Base-by-base conservation (phyloP, 2,113 vertebrate genomes). In the Seriola quinqueradiata region DNA sequence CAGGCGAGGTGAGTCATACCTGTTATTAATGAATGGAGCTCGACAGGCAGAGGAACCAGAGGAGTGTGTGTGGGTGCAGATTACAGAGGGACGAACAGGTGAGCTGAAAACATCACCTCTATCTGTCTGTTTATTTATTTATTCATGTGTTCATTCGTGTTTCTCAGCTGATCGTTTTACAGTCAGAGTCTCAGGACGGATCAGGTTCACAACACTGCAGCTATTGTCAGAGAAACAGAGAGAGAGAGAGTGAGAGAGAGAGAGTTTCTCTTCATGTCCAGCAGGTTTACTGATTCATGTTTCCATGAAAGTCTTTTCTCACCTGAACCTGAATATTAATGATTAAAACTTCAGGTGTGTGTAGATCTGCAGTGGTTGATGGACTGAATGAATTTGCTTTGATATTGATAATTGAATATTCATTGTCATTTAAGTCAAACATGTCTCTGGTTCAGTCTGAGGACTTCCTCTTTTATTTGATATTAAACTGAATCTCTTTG, bases 121-220 rank as follows among this genome's bases (percentile, higher is more conserved):
- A 28, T 28, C 28, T 28, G 28, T 28, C 28, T 28, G 28, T 28
- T 28, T 19, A 3, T 57, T 57, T 12, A 16, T 75, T 40, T 36
- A 32, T 46, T 11, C 34, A 21, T 40, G 42, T 32, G 8, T 66
- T 72, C 16, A 21, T 44, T 34, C 16, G 54, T 55, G n/a, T 61
- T 38, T 81, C 63, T 77, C 71, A 75, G 84, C 89, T 69, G 85
- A 82, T 84, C 25, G 4, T 19, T 25, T 85, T 83, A 25, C 63
- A 75, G 74, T 1, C 4, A 0, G 32, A 19, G 25, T 79, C 87
- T n/a, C 64, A 0, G 34, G 17, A 5, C 23, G n/a, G 84, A 40
- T 72, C 85, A 71, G 73, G 61, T 70, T 9, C 3, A 19, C 46
- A 61, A 75, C 81, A 78, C 64, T 63, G 76, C 12, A 40, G 70